These are phyloP conservation scores for Chydorus sphaericus DNA, from an alignment of 2,888 invertebrate genomes.

Conservation along the genomic window DNA sequence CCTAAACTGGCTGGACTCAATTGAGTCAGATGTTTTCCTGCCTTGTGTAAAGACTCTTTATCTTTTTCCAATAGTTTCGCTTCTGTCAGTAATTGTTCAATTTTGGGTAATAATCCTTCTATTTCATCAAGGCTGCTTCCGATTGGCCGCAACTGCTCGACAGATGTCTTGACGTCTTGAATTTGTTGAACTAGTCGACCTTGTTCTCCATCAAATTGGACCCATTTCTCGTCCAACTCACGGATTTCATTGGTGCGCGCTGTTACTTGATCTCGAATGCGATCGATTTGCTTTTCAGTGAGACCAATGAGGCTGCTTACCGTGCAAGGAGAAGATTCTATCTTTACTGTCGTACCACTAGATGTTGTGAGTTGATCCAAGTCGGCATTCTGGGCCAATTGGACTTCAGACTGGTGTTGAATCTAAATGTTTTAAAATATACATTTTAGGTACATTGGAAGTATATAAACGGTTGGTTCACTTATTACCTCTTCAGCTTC, in stretches of 20 bases:
- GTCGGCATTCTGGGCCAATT: conserved; percentile 20
- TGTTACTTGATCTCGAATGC: conserved; percentile 34
- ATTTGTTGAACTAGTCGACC: conserved; percentile 22
- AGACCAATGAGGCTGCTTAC: conserved; percentile 48
- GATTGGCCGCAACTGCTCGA: conserved; percentile 14
- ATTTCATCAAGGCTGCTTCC: conserved; percentile 15
- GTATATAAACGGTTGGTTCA: no score
- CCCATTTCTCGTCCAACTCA: conserved; percentile 19
- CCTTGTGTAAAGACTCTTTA: conserved; percentile 57
- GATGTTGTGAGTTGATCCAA: conserved; percentile 22
- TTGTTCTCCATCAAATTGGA: conserved; percentile 15
- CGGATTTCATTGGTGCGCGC: conserved; percentile 17
- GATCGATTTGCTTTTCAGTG: conserved; percentile 51
- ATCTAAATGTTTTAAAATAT: no score
- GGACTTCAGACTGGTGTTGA: conserved; percentile 27
- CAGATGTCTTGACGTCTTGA: conserved; percentile 23
- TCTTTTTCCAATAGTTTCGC: conserved; percentile 29
- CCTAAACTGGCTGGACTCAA: conserved; percentile 67
- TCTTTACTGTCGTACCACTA: conserved; percentile 49
- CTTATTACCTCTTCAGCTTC: conserved; percentile 58
- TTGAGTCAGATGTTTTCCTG: conserved; percentile 62
- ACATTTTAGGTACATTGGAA: no score
- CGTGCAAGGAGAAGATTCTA: conserved; percentile 49
- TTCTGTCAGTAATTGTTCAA: conserved; percentile 29
- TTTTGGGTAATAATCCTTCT: conserved; percentile 13